Evolutionary conservation across 2,888 invertebrate genomes (phyloP).

Genomic region (Melikaiella ostensackeni): DNA sequence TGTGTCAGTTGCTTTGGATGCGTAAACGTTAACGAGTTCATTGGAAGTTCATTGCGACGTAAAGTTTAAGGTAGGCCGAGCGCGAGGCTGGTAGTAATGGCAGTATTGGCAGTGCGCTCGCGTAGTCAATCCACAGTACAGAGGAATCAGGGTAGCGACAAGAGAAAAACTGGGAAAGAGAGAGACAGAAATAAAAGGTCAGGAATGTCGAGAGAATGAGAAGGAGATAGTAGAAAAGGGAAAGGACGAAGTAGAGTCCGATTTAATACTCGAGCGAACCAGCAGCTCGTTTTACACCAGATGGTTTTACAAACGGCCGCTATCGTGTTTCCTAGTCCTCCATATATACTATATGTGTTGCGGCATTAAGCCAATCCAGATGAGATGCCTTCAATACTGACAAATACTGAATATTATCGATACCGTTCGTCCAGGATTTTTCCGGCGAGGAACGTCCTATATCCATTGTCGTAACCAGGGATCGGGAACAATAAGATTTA

Average conservation of each 20-base stretch:
- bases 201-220: slow-evolving; percentile 39
- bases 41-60: slow-evolving; percentile 57
- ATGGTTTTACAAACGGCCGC: slow-evolving; percentile 74
- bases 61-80: slow-evolving; percentile 47
- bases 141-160: slow-evolving; percentile 41
- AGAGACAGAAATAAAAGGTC: slow-evolving; percentile 40
- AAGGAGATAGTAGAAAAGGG: slow-evolving; percentile 38
- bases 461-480: slow-evolving; percentile 25
- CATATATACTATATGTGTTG: slow-evolving; percentile 40
- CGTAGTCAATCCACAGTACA: slow-evolving; percentile 1
- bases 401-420: slow-evolving; percentile 65
- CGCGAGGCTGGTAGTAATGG: neutral
- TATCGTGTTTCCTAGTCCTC: slow-evolving; percentile 73
- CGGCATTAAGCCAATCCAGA: slow-evolving; percentile 57
- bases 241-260: slow-evolving; percentile 62
- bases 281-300: slow-evolving; percentile 77
- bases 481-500: too few species aligned
- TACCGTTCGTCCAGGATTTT: slow-evolving; percentile 64
- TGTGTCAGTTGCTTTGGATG: slow-evolving; percentile 44
- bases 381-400: slow-evolving; percentile 54
- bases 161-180: slow-evolving; percentile 41
- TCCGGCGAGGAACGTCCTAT: slow-evolving; percentile 47
- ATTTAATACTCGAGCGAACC: slow-evolving; percentile 76
- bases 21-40: slow-evolving; percentile 56
- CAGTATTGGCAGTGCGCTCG: neutral